phyloP scores from a whole-genome alignment of 2,113 vertebrate genomes.

The Leptobrachium ailaonicum region DNA sequence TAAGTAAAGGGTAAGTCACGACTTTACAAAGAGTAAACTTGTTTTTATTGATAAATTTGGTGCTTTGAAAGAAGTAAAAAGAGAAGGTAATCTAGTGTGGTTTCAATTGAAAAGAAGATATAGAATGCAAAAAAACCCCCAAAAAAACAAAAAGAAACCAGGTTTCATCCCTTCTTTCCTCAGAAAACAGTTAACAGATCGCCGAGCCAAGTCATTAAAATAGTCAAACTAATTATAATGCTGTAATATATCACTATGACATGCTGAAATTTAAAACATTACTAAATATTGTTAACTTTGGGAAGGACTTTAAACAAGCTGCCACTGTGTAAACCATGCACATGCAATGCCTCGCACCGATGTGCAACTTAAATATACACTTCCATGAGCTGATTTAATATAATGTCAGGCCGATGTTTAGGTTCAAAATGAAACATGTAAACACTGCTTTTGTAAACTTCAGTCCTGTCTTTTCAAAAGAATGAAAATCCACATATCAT shows the following conservation, averaged over 20 bases:
- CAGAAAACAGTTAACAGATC: background rate
- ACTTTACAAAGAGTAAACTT: too few species aligned
- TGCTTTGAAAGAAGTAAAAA: background rate
- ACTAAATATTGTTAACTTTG: slow-evolving; percentile 23
- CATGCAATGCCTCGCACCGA: slow-evolving; percentile 2
- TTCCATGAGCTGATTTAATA: slow-evolving; percentile 35
- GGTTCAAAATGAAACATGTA: slow-evolving; percentile 11
- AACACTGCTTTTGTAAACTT: slow-evolving; percentile 14
- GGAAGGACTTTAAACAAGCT: slow-evolving; percentile 41
- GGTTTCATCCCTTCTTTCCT: background rate
- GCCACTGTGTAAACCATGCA: slow-evolving; percentile 20
- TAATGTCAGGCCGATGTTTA: slow-evolving; percentile 27
- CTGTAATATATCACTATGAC: slow-evolving; percentile 27
- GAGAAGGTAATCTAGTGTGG: too few species aligned
- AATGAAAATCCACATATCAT: slow-evolving; percentile 10
- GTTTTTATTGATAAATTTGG: background rate
- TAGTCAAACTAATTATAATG: background rate
- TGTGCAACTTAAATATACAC: slow-evolving; percentile 28
- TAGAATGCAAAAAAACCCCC: too few species aligned
- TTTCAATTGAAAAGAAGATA: too few species aligned
- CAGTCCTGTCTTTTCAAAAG: background rate
- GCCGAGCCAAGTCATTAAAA: background rate
- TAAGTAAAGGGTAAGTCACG: too few species aligned
- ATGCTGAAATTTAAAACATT: slow-evolving; percentile 28
- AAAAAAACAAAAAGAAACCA: background rate